Evolutionary conservation across 2,888 invertebrate genomes (phyloP), one percentile per base, ranked within the genome.

Genomic region (Parthenolecanium corni): DNA sequence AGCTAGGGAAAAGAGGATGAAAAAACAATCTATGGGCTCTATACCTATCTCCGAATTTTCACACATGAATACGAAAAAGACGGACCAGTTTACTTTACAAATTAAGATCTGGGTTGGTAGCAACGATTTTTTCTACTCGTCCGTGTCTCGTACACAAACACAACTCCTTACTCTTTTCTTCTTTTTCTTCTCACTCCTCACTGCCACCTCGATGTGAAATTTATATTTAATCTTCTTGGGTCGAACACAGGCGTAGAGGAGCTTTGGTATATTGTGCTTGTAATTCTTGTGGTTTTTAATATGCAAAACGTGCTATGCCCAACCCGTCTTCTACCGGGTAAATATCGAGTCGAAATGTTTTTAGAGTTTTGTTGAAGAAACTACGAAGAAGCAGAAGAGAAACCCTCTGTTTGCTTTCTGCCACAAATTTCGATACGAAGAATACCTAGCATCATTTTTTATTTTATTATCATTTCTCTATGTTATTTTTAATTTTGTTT

Each of bases 91-190:
- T 58, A 58, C 58, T 49, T 49, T 49, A 21, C 3, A 58, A 49
- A 58, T 58, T 58, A 58, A 58, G 58, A 58, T 58, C 51, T 58
- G 58, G 58, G 58, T 49, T 58, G 58, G 58, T 58, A 58, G 58
- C 58, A 31, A 31, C 31, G 9, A 31, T 31, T 31, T 31, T 31
- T 31, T 31, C 31, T 31, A 6, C 31, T 36, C 53, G 53, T 53
- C 9, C 31, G 36, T 40, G 53, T 58, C 49, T 49, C 58, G 25
- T 58, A 49, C 47, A 58, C 49, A 58, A 49, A 58, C 49, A 49
- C 25, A 58, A 58, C 49, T 49, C 21, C 47, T 58, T 57, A 31
- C 44, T 44, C 57, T 56, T 25, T 57, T 57, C 49, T 49, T 58
- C 49, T 31, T 58, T 58, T 47, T 58, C 58, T 58, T 58, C 49